Base-by-base conservation (phyloP, 2,888 invertebrate genomes). In the Hypselothyrea guttata region DNA sequence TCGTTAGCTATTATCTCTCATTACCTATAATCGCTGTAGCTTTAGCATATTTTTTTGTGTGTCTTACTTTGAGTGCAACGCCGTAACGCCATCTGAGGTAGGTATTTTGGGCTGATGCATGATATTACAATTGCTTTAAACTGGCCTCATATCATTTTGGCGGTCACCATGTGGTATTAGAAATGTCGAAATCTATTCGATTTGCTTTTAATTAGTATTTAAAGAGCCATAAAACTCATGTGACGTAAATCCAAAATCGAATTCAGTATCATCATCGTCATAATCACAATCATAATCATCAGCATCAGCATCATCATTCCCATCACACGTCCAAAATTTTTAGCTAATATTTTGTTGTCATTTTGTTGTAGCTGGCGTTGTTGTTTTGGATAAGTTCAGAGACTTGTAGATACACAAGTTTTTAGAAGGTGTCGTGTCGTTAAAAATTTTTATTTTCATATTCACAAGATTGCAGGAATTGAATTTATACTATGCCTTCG, bases 211-310 rank as follows among this genome's bases (percentile, higher is more conserved):
- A 75, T 79, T 75, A 78, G 65, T 72, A 82, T 82, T 79, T 82
- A 84, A 79, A 78, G 67, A 75, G 53, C 61, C 58, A 78, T 84
- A 65, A 79, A 79, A 84, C 46, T 70, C 51, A 70, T 55, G 85
- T 79, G 85, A 79, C 79, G 79, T 84, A 77, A 82, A 79, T 84
- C 59, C 51, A 55, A 49, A 59, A 54, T 27, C 7, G 7, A 42
- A 31, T 22, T 13, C 2, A 49, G 27, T 7, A 37, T 16, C 7
- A 18, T 31, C 41, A 45, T 44, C 31, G 11, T 33, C 11, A 11
- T 11, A 1, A n/a, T 16, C 3, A 38, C n/a, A 16, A 38, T 16
- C 16, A 18, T 38, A 2, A 22, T 22, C 5, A 22, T 22, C 22
- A 22, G 2, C 5, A 5, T 22, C 22, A 22, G 2, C 22, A 22